phyloP scores from a whole-genome alignment of 2,797 vertebrate species.

The Malacoraja senta region DNA sequence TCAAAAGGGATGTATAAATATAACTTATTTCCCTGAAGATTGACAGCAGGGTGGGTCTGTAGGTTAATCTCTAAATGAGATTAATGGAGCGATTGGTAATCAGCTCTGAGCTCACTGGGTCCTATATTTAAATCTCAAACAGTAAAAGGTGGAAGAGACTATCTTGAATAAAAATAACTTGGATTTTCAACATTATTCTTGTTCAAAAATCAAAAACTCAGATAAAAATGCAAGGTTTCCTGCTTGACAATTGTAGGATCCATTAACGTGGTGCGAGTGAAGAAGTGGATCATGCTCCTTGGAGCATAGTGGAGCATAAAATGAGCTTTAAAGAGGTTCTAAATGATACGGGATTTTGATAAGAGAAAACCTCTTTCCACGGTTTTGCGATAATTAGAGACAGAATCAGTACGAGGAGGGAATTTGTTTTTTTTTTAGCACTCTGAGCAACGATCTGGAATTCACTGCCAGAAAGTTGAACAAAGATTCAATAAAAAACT shows the following conservation, averaged over 20 bases:
- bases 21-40: not conserved
- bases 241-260: not conserved
- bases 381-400: not conserved
- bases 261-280: no score
- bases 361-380: no score
- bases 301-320: not conserved
- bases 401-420: not conserved
- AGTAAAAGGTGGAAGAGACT: not conserved
- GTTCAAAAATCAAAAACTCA: not conserved
- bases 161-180: not conserved
- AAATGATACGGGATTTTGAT: no score
- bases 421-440: not conserved
- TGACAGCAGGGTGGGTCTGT: not conserved
- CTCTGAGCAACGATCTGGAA: not conserved
- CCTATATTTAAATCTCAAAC: slow-evolving; percentile 2
- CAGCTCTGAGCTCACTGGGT: not conserved
- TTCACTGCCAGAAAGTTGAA: not conserved
- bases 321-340: not conserved
- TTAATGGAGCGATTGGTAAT: not conserved
- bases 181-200: not conserved
- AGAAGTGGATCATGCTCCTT: not conserved
- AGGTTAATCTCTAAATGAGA: slow-evolving; percentile 7
- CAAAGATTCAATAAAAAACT: not conserved
- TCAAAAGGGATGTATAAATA: not conserved
- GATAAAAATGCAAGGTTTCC: not conserved